Evolutionary conservation across 1,140 invertebrate genomes (phyloP).

Genomic region (Copidosoma floridanum): DNA sequence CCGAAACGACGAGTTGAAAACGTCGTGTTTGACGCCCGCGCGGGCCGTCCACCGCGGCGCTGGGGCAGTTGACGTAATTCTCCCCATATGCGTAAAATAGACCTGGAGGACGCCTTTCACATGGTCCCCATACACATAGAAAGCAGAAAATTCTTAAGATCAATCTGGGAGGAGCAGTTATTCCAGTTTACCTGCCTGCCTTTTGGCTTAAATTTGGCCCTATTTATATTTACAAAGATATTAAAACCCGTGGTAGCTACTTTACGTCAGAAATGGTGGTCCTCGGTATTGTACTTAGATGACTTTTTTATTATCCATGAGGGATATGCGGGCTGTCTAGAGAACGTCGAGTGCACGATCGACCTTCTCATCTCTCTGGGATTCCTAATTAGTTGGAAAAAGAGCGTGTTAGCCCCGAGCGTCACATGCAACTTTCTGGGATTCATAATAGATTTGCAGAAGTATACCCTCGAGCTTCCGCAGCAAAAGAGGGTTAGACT

Average conservation of each 20-base stretch:
- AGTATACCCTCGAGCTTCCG: constrained; percentile 8
- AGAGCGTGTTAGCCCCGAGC: neutral
- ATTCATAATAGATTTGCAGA: constrained; percentile 10
- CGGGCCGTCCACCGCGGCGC: too few species aligned
- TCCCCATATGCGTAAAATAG: too few species aligned
- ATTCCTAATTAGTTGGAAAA: constrained; percentile 14
- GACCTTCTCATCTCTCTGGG: neutral
- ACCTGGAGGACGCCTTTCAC: constrained; percentile 21
- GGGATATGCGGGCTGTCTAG: neutral
- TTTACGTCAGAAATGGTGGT: constrained; percentile 6
- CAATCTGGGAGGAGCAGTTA: constrained; percentile 12
- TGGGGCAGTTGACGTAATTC: too few species aligned
- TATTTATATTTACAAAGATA: constrained; percentile 30
- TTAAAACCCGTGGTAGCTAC: constrained; percentile 26
- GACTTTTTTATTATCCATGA: constrained; percentile 8
- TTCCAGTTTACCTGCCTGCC: constrained; percentile 3
- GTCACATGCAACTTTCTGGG: constrained; percentile 13
- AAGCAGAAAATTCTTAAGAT: constrained; percentile 17
- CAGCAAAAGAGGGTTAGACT: constrained; percentile 8
- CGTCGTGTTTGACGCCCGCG: too few species aligned
- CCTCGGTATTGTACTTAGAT: constrained; percentile 4
- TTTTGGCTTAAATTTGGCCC: neutral
- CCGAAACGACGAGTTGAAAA: too few species aligned
- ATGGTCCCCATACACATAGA: neutral
- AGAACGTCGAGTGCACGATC: neutral